phyloP scores from a whole-genome alignment of 2,113 vertebrate genomes.

The Lampris incognitus region DNA sequence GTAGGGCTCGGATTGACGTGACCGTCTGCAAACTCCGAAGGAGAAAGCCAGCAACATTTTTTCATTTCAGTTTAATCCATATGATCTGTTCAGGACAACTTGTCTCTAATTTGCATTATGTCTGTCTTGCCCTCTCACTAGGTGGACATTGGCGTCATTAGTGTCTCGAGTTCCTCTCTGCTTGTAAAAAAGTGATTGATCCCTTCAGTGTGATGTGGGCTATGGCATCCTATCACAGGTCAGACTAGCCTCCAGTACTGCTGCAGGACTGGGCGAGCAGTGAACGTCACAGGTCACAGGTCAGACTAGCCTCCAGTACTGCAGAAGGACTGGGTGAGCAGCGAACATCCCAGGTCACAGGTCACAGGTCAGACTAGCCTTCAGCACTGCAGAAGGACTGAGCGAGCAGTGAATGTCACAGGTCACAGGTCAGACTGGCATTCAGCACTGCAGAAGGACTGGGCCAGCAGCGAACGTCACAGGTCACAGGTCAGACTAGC shows the following conservation, averaged over 20 bases:
- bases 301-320: not conserved
- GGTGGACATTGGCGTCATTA: not conserved
- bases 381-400: no score
- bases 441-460: not conserved
- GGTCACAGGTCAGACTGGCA: conserved; percentile 27
- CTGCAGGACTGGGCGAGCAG: no score
- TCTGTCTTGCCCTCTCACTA: not conserved
- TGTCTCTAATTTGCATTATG: not conserved
- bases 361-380: conserved; percentile 10
- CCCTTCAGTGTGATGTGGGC: conserved; percentile 49
- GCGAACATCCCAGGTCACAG: no score
- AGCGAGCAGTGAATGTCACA: no score
- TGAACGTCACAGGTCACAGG: not conserved
- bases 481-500: not conserved
- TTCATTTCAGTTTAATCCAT: no score
- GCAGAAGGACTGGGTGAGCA: no score
- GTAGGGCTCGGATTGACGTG: not conserved
- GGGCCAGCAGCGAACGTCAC: conserved; percentile 37
- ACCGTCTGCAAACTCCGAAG: not conserved
- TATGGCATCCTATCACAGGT: conserved; percentile 28
- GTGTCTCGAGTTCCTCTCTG: not conserved
- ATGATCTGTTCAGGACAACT: not conserved
- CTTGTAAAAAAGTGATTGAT: conserved; percentile 37
- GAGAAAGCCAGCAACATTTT: not conserved
- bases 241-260: not conserved